Evolutionary conservation across 2,797 vertebrate species (phyloP), one percentile per base, ranked within the genome.

Genomic region (Coranthus polyacanthus): DNA sequence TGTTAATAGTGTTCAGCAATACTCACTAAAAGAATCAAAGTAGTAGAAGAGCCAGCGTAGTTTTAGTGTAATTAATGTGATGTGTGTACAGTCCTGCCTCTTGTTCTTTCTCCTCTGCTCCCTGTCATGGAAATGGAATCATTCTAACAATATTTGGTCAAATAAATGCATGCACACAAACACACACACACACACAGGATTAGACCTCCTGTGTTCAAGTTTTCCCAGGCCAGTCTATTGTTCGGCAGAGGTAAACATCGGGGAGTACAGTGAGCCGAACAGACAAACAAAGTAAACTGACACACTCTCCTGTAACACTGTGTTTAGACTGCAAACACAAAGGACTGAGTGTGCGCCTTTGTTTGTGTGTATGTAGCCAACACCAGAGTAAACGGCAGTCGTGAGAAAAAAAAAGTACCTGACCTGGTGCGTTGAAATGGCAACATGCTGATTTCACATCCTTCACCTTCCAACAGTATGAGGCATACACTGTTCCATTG

Each of bases 281-380:
- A 66, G 78, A 59, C 78, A 88, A 88, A 87, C 89, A 86, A n/a
- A n/a, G 81, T 84, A 83, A 75, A 84, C 80, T 68, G 72, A 89
- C 87, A 78, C 81, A 80, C 83, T 83, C 81, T 79, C 72, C 76
- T 4, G 24, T 79, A 72, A 83, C 73, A 60, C 75, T 80, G 34
- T 91, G 78, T 91, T 89, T 89, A 81, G 78, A 89, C 80, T 88
- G 87, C 75, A 87, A 90, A 89, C 81, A 88, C 67, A 78, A 79
- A 79, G 37, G 64, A 80, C 24, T 38, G 46, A 66, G 67, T 50
- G 68, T 72, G 69, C 60, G 45, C 64, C 1, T 66, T 34, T 62
- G 37, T 45, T 6, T 32, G 32, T 55, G 46, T 63, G 39, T 63
- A 12, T 59, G 44, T 44, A 47, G 21, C 22, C 45, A 38, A 24